These are phyloP conservation scores for Psettodes erumei DNA, from an alignment of 2,113 vertebrate genomes.

Conservation along the genomic window DNA sequence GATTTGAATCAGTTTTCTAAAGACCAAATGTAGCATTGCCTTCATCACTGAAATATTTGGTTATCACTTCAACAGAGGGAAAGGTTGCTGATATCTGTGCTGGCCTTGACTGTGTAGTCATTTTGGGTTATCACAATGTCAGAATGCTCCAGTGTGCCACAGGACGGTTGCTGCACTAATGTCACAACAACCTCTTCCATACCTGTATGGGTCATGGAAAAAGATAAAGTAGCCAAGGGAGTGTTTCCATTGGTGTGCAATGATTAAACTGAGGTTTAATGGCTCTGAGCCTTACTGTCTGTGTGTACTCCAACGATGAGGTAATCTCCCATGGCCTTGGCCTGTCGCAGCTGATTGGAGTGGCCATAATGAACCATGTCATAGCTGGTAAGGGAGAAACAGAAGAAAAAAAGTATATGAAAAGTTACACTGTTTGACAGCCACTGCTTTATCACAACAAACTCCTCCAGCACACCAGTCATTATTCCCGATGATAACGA, in stretches of 20 bases:
- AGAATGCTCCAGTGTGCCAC: conserved; percentile 15
- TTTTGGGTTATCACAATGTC: conserved; percentile 25
- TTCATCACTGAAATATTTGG: not conserved
- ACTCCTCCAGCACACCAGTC: not conserved
- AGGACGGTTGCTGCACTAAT: not conserved
- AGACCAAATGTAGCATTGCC: not conserved
- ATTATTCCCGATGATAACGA: not conserved
- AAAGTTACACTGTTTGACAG: not conserved
- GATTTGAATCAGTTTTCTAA: not conserved
- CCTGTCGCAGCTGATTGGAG: conserved; percentile 98
- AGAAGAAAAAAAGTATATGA: not conserved
- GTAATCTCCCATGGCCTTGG: conserved; percentile 95
- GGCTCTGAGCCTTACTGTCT: conserved; percentile 84
- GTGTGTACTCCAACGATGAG: conserved; percentile 97
- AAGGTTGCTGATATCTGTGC: conserved; percentile 14
- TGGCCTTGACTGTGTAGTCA: not conserved
- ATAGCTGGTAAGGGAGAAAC: conserved; percentile 83
- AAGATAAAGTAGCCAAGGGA: not conserved
- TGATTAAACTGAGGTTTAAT: not conserved
- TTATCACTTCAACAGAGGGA: not conserved
- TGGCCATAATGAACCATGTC: conserved; percentile 99
- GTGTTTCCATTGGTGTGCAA: not conserved
- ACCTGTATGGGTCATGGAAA: no score
- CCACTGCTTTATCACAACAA: no score
- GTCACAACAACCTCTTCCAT: conserved; percentile 8